Base-by-base conservation (phyloP, 1,140 invertebrate genomes). In the Euwallacea similis region DNA sequence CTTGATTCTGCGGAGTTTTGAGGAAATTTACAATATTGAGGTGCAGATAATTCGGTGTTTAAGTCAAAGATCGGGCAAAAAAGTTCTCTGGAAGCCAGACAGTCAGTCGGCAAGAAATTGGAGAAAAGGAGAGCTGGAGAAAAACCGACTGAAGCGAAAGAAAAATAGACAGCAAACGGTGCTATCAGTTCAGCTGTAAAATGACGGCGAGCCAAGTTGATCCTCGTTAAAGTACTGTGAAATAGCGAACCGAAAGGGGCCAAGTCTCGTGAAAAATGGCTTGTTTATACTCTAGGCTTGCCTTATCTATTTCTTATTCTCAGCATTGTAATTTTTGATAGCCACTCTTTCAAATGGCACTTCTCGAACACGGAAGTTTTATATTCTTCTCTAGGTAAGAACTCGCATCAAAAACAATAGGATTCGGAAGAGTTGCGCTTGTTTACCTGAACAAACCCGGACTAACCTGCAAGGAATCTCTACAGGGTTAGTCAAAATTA, bases 241-340 rank as follows among this genome's bases (percentile, higher is more conserved):
- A 72, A 68, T 72, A 64, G 71, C 64, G 60, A 68, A 54, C 33
- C 63, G 69, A 71, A 71, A 71, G 56, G 56, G 71, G 71, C 65
- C 71, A 65, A 68, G 65, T 66, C 62, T 60, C 66, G 75, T 78
- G 75, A 78, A 77, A 78, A 78, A 78, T 78, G 75, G 74, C 76
- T 78, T 78, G 77, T 78, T 78, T 78, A 78, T 78, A 77, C 74
- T 76, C 73, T 70, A 63, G 75, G 74, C 72, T 58, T 55, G 72
- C 67, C 74, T 76, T 77, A 77, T 77, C 75, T 77, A 70, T 71
- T 78, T 71, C 75, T 75, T 62, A 71, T 74, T 74, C 74, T 60
- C 69, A 61, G 69, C 66, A 75, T 67, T 74, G 46, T 50, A 50
- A 50, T 50, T 50, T 50, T 33, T 33, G 21, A 33, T 33, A 33